Evolutionary conservation across 2,888 invertebrate species (phyloP), one percentile per base, ranked within the genome.

Genomic region (Nymphalis c-album): DNA sequence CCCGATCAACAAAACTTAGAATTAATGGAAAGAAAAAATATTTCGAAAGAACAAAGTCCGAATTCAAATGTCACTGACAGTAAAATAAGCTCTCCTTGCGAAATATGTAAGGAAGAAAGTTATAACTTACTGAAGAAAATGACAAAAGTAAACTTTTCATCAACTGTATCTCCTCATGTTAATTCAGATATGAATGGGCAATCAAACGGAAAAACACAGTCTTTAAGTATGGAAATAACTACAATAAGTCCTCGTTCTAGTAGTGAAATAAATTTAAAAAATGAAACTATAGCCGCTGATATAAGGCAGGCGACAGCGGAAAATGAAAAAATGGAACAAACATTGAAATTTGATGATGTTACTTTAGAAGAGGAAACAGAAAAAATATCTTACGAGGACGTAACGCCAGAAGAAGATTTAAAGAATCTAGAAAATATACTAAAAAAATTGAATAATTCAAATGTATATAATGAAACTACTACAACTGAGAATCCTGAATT

Each of bases 281-380:
- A 51, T 18, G 55, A 53, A 16, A 60, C n/a, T 18, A n/a, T 46
- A 51, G 4, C 13, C 10, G 1, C 13, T 40, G 4, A 13, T 40
- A 35, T 10, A 18, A 17, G 47, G 20, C 16, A 31, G 7, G 55
- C 2, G 40, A 40, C 20, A 45, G 26, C 57, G 53, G 50, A 48
- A 40, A 69, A 46, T 51, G 57, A 60, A 60, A 47, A 59, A 60
- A 22, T 17, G 50, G 68, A 71, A 16, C 40, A 61, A 53, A 31
- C 47, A 2, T 22, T 58, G 26, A 58, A 59, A 51, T 35, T 55
- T n/a, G 77, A 78, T 10, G 76, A 82, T 55, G 75, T 77, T 40
- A 73, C 73, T 51, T 71, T 74, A 69, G 80, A 82, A 63, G 78
- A 81, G 63, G 76, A 75, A 64, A 71, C 72, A 70, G 60, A 66